Evolutionary conservation across 2,888 invertebrate species (phyloP), one percentile per base, ranked within the genome.

Genomic region (Esperia sulphurella): DNA sequence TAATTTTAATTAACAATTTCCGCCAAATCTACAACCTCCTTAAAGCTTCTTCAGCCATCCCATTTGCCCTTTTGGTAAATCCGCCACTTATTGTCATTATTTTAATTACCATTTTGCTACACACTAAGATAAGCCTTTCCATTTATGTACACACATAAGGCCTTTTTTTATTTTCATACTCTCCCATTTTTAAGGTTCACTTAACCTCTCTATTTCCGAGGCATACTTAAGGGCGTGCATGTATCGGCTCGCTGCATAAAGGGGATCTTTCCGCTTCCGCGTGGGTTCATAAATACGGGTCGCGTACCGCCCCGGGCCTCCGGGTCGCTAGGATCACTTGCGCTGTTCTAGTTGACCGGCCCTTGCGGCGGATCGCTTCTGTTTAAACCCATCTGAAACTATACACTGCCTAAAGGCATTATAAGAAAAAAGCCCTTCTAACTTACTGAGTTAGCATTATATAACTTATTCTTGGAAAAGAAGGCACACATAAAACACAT

Each of bases 181-280:
- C 21, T 7, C 28, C 42, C 29, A 35, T 38, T 46, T 46, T 50
- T 35, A 49, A 35, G 49, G 42, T 49, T 42, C 49, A 51, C 50
- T 51, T 53, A 48, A 50, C 53, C 43, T 50, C 44, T 48, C 50
- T 44, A 51, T 48, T 46, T 46, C 37, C 41, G 52, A 47, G 45
- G 30, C 39, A 9, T 43, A 43, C 41, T 14, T 39, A 44, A 12
- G 21, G 14, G 30, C 28, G 13, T 41, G 45, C 43, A 48, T 66
- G 58, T 63, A 54, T 55, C 48, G 45, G 45, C 31, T 50, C 55
- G 53, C 49, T 59, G 59, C 62, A 62, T 62, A 39, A 39, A 39
- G 13, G 39, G 39, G 14, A 35, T 54, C 65, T 70, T 68, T 71
- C 62, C 65, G 62, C 54, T 68, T 71, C 62, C 65, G 62, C 54